Base-by-base conservation (phyloP, 2,888 invertebrate species). In the Drosophila testacea region DNA sequence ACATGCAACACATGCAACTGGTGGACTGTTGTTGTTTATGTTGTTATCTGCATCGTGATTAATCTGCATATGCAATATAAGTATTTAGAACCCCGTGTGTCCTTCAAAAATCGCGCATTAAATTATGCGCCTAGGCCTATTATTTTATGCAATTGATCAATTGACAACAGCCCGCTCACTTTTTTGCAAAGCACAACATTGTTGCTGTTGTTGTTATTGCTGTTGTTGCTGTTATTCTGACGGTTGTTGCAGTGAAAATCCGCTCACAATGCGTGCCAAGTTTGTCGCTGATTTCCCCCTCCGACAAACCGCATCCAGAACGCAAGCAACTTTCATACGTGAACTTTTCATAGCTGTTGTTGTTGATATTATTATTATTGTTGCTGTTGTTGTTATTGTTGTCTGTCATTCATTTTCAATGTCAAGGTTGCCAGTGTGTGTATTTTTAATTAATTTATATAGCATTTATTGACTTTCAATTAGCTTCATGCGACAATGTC, bases 381-480 rank as follows among this genome's bases (percentile, higher is more conserved):
- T 46, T 56, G 38, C 16, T 51, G 55, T n/a, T 60, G 56, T 64
- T 69, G 61, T 48, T 52, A 46, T 51, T 73, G 42, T 54, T 71
- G 68, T 81, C 71, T 76, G 85, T 78, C 90, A 89, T 81, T 84
- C 82, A 50, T 69, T 80, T 87, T 89, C 89, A 90, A 90, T 90
- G 87, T 89, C 87, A 87, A 88, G 89, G 87, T 85, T 66, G 72
- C 44, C 51, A 47, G 30, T 62, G 73, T 66, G 55, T 63, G 70
- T 73, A 75, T 80, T 73, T 70, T 68, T 73, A 83, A 77, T 83
- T 74, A 83, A 78, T 77, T 81, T 71, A 76, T 78, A 74, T 72
- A 68, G 71, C 69, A 89, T 66, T 86, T 90, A 88, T 87, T 83
- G 88, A 87, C 90, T 88, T 87, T 90, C 90, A 89, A 87, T 90